Conservation (phyloP, 1,140 invertebrate genomes). For the Planococcus citri region DNA sequence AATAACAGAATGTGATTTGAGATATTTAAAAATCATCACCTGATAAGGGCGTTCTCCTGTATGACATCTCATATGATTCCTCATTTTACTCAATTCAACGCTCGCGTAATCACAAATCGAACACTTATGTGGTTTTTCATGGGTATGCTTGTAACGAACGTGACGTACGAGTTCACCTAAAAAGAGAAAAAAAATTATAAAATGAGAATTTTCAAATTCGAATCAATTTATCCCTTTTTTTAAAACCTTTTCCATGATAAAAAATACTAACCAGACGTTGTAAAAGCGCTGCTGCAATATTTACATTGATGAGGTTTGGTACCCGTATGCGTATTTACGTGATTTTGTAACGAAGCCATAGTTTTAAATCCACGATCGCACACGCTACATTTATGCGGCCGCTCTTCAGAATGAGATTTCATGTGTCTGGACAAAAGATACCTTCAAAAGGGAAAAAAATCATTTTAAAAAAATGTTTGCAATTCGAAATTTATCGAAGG, state of each 20-base stretch:
- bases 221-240: too few relatives aligned
- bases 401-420: constrained; percentile 89
- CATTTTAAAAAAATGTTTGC: too few relatives aligned
- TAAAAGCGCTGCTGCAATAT: constrained; percentile 83
- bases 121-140: constrained; percentile 54
- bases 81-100: constrained; percentile 51
- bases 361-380: constrained; percentile 94
- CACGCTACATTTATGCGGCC: constrained; percentile 86
- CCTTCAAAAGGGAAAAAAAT: constrained; percentile 32
- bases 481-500: neutral
- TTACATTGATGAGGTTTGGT: constrained; percentile 90
- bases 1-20: too few relatives aligned
- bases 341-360: constrained; percentile 81
- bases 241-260: too few relatives aligned
- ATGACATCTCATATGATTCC: constrained; percentile 51
- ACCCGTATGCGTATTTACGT: constrained; percentile 92
- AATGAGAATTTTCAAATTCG: too few relatives aligned
- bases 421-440: constrained; percentile 85
- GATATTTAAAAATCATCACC: too few relatives aligned
- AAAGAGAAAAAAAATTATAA: too few relatives aligned
- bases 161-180: constrained; percentile 26
- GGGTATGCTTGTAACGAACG: constrained; percentile 42
- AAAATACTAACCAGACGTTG: constrained; percentile 61
- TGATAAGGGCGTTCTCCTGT: constrained; percentile 44
- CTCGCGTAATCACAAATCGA: constrained; percentile 51